Evolutionary conservation across 2,113 vertebrate genomes (phyloP).

Genomic region (Phalacrocorax brasilianus): DNA sequence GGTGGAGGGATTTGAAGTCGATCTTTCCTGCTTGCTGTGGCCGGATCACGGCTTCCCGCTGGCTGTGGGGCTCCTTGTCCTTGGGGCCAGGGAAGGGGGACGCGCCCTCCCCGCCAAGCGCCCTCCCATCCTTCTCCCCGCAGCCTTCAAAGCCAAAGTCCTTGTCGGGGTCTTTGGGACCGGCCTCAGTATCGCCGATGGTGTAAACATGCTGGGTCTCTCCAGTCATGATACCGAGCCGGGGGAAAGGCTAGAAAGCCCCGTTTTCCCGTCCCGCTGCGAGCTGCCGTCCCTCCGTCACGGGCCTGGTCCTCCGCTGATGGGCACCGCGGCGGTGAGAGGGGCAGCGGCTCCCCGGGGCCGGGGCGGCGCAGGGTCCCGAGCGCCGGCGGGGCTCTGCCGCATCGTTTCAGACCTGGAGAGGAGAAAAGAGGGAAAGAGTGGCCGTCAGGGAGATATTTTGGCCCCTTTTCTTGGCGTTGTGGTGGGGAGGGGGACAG

Average conservation of each 20-base stretch:
- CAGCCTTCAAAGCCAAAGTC: slow-evolving; percentile 77
- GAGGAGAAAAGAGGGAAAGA: not conserved
- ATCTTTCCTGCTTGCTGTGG: slow-evolving; percentile 85
- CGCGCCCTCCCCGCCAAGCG: slow-evolving; percentile 44
- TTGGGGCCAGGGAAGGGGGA: slow-evolving; percentile 69
- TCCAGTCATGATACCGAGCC: slow-evolving; percentile 84
- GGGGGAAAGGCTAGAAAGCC: slow-evolving; percentile 54
- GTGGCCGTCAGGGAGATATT: not conserved
- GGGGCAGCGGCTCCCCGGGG: not conserved
- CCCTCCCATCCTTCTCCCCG: slow-evolving; percentile 70
- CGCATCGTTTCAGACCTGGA: slow-evolving; percentile 66
- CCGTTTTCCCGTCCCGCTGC: slow-evolving; percentile 73
- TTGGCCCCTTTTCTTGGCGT: not conserved
- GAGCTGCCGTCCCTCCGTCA: slow-evolving; percentile 65
- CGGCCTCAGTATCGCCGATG: slow-evolving; percentile 74
- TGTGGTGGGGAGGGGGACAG: rapidly evolving
- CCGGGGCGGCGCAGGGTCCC: not conserved
- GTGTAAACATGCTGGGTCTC: slow-evolving; percentile 84
- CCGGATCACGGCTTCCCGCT: slow-evolving; percentile 88
- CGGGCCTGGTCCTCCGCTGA: slow-evolving; percentile 70
- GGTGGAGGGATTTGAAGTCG: slow-evolving; percentile 85
- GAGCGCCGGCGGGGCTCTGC: not conserved
- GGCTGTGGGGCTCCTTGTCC: slow-evolving; percentile 79
- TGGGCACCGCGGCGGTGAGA: not conserved
- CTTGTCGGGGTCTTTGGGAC: slow-evolving; percentile 79